phyloP scores from a whole-genome alignment of 2,797 vertebrate species.

The Acanthiza pusilla region DNA sequence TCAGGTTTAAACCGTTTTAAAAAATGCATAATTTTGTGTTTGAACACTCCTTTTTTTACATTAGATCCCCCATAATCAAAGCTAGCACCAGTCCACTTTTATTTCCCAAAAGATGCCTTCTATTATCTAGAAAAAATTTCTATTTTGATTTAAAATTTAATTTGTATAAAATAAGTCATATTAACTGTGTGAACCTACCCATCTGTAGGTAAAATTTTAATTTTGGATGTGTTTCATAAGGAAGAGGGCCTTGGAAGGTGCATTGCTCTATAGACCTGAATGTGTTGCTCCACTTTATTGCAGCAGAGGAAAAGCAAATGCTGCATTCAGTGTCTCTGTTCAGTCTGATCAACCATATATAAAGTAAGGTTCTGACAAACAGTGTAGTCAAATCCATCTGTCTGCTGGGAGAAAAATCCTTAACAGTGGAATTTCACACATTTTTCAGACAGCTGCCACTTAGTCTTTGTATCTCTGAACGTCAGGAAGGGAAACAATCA shows the following conservation, averaged over 20 bases:
- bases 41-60: neutral
- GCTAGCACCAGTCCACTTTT: neutral
- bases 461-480: neutral
- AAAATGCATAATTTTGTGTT: neutral
- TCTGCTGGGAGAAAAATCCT: neutral
- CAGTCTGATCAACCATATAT: neutral
- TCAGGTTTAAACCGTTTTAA: neutral
- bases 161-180: neutral
- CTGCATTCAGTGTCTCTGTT: neutral
- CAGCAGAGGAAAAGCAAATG: neutral
- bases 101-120: neutral
- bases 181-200: neutral
- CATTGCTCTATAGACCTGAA: neutral
- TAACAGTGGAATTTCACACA: neutral
- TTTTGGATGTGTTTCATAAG: neutral
- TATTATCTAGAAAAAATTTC: neutral
- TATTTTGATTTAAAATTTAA: neutral
- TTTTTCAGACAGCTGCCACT: neutral
- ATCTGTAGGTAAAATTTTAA: neutral
- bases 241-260: neutral
- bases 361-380: neutral
- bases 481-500: neutral
- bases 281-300: rapidly evolving
- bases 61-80: neutral
- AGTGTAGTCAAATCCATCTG: neutral